Evolutionary conservation across 2,888 invertebrate species (phyloP), one percentile per base, ranked within the genome.

Genomic region (Melanotus villosus): DNA sequence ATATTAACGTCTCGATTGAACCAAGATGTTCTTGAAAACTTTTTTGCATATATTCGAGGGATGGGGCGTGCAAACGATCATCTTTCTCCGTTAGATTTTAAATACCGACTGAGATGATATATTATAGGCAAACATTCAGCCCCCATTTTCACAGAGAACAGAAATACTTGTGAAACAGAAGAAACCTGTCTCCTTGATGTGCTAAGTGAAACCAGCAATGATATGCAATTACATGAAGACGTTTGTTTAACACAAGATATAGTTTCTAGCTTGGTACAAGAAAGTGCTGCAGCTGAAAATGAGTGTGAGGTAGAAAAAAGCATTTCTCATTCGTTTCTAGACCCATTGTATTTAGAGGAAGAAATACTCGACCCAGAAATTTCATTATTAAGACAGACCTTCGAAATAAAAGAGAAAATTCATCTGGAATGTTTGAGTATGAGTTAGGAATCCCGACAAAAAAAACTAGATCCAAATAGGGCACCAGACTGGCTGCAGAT

Each of bases 331-430:
- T 3, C 26, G 7, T 26, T 26, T 26, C 5, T 26, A 26, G 26
- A 26, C 4, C 26, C 26, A 7, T 7, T 26, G 7, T 26, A 26
- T 26, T 26, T 26, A 26, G 26, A 26, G 26, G 26, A 26, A 26
- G 26, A 65, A 32, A 68, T 59, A 70, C 59, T 65, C 36, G 60
- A 23, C 26, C 52, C 16, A 64, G 63, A 64, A 67, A 58, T 70
- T 64, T 12, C 54, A 54, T 14, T 60, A 21, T 54, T 38, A 60
- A 26, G 4, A 7, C n/a, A 68, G 70, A 62, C 26, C 66, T 52
- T 47, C 70, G 18, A 68, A 73, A 52, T 70, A 71, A 57, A 62
- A 65, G 70, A 60, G 71, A 66, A 36, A 26, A 59, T 63, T n/a
- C 65, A 21, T 57, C 45, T 52, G n/a, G 71, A 73, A 59, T 34